phyloP scores from a whole-genome alignment of 2,113 vertebrate genomes.

The Ptychochromis oligacanthus region DNA sequence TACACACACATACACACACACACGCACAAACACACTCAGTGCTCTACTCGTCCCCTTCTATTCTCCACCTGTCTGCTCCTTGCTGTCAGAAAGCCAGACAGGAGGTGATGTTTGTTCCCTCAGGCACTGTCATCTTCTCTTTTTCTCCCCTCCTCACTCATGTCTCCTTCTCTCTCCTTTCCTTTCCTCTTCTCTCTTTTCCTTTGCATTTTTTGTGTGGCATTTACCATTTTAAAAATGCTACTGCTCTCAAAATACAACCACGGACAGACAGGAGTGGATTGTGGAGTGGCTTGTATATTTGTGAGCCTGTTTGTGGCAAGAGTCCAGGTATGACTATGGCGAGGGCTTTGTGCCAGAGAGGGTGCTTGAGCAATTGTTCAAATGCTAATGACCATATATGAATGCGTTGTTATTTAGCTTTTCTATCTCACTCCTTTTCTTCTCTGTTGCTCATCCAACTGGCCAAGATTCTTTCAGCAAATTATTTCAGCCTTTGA shows the following conservation, averaged over 20 bases:
- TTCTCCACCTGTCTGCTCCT: conserved; percentile 74
- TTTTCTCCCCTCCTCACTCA: conserved; percentile 20
- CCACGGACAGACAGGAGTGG: conserved; percentile 42
- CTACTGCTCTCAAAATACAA: conserved; percentile 45
- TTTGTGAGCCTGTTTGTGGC: conserved; percentile 58
- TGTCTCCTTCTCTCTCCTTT: conserved; percentile 22
- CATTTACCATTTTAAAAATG: conserved; percentile 68
- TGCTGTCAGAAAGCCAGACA: conserved; percentile 75
- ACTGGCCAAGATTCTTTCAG: conserved; percentile 36
- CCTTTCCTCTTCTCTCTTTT: neutral
- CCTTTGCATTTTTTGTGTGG: conserved; percentile 51
- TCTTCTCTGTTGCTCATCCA: conserved; percentile 49
- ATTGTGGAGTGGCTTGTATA: conserved; percentile 23
- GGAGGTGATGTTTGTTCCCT: conserved; percentile 74
- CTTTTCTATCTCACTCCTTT: conserved; percentile 24
- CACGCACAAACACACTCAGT: conserved; percentile 12
- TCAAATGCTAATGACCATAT: conserved; percentile 67
- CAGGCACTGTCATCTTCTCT: conserved; percentile 67
- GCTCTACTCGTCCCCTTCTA: conserved; percentile 45
- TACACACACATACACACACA: neutral
- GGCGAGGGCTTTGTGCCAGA: conserved; percentile 58
- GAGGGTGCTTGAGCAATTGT: conserved; percentile 51
- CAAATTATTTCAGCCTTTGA: conserved; percentile 49
- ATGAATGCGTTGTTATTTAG: conserved; percentile 57
- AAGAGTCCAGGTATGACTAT: conserved; percentile 65